These are phyloP conservation scores for Holcopasites calliopsidis DNA, from an alignment of 1,140 invertebrate species.

Conservation along the genomic window DNA sequence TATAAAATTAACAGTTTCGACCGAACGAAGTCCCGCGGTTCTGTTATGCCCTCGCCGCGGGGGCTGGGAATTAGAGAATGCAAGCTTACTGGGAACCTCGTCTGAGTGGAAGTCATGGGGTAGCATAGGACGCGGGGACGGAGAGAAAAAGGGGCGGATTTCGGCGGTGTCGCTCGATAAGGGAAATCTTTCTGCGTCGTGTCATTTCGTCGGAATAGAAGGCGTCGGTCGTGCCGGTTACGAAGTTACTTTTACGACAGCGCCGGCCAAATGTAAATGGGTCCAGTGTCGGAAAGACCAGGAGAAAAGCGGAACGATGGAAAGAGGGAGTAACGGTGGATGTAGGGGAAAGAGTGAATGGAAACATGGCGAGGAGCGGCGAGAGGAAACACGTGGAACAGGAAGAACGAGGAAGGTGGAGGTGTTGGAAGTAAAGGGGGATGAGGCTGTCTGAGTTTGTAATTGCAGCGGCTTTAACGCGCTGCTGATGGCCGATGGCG, in stretches of 20 bases:
- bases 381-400: slow-evolving; percentile 3
- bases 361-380: slow-evolving; percentile 29
- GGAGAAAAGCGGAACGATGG: slow-evolving; percentile 28
- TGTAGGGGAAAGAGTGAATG: slow-evolving; percentile 54
- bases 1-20: slow-evolving; percentile 49
- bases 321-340: slow-evolving; percentile 40
- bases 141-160: slow-evolving; percentile 33
- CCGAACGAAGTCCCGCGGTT: slow-evolving; percentile 34
- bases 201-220: slow-evolving; percentile 67
- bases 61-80: slow-evolving; percentile 19
- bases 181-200: slow-evolving; percentile 61
- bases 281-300: slow-evolving; percentile 32
- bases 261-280: slow-evolving; percentile 73
- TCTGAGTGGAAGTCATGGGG: background rate
- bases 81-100: background rate
- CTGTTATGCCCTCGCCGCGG: background rate
- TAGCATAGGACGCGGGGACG: background rate
- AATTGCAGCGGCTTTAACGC: slow-evolving; percentile 78
- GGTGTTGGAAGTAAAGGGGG: slow-evolving; percentile 61
- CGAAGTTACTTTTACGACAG: slow-evolving; percentile 75
- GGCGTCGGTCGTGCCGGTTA: slow-evolving; percentile 62
- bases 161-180: slow-evolving; percentile 54
- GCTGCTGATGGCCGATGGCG: slow-evolving; percentile 75
- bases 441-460: slow-evolving; percentile 74
- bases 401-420: background rate